Percentiles rank a stretch among this genome's conserved stretches.
Conservation (phyloP, 2,113 vertebrate genomes). For the Cynopterus brachyotis region DNA sequence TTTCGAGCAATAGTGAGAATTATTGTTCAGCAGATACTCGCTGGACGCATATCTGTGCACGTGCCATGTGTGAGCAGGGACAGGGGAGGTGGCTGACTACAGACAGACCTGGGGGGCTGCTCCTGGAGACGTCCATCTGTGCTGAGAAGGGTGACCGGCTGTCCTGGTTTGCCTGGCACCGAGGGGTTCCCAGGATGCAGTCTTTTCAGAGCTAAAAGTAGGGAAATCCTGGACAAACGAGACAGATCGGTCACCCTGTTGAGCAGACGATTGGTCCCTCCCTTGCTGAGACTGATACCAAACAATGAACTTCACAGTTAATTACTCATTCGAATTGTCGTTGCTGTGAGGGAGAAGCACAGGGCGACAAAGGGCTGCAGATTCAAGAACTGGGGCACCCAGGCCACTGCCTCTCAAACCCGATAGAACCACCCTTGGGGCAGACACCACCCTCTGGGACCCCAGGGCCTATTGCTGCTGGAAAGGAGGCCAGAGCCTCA, state of each 20-base stretch:
- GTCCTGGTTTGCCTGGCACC: background rate
- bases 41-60: no score
- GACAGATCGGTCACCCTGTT: background rate
- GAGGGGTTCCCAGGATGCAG: fast-evolving
- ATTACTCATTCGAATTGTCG: background rate
- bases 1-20: background rate
- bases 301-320: background rate
- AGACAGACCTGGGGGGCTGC: background rate
- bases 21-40: background rate
- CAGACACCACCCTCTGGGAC: background rate
- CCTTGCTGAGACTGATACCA: background rate
- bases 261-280: background rate
- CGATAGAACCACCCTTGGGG: background rate
- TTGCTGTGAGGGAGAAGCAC: background rate
- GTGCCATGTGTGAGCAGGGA: fast-evolving
- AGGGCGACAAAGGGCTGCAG: background rate
- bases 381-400: background rate
- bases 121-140: background rate
- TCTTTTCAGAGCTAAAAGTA: background rate
- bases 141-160: background rate
- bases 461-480: background rate
- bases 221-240: background rate
- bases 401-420: background rate
- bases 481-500: background rate
- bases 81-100: fast-evolving